Base-by-base conservation (phyloP, 2,113 vertebrate species). In the Aptenodytes forsteri region DNA sequence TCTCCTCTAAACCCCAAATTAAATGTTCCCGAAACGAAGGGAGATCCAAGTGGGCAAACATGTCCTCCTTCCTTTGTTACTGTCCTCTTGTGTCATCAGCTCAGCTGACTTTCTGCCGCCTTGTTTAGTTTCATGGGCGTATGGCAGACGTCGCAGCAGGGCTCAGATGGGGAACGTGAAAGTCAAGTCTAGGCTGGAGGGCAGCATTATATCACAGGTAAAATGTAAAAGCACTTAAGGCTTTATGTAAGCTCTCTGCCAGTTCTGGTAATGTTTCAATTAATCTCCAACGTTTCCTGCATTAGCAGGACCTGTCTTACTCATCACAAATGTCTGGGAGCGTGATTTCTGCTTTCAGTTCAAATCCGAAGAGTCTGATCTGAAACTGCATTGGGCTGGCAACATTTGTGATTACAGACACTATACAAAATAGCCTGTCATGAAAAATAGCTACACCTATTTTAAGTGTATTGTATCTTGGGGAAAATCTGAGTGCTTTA, bases 91-190 rank as follows among this genome's bases (percentile, higher is more conserved):
- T 52, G 10, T 11, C 61, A 72, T 16, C 36, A 52, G 32, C 64
- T 62, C 61, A 10, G 8, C 12, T 49, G 73, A 66, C 44, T 58
- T 90, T 71, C 69, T 85, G 64, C 55, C 5, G 8, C 38, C 76
- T 11, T 5, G 9, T 34, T 87, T 49, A 25, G 27, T 38, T 91
- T 15, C 73, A 8, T 1, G 25, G 44, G 72, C 5, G 3, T 3
- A 12, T 1, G 20, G 34, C 22, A 26, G 71, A 44, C 0, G 0
- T 16, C 4, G 15, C 34, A 27, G 32, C 3, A 0, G 4, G 62
- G 38, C 40, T 44, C 62, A 11, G 50, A 13, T 4, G 11, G 30
- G 23, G 49, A 78, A 32, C 0, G 0, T 6, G 7, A 16, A 83
- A 82, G 61, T 59, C 56, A 66, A 40, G 55, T 30, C 62, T 26